phyloP scores from a whole-genome alignment of 2,797 vertebrate genomes.

The Pipistrellus kuhlii region DNA sequence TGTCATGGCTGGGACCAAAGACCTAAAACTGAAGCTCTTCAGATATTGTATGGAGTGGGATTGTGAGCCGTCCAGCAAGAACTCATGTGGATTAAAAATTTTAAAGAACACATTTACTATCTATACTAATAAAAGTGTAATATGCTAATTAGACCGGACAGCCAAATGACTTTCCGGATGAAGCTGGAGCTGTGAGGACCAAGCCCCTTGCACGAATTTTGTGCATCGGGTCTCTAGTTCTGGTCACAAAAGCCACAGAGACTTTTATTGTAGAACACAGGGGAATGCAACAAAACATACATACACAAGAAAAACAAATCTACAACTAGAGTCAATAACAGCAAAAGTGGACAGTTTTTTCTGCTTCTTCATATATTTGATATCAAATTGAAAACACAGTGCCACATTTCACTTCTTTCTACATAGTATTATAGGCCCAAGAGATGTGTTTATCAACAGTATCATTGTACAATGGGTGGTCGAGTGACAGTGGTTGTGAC shows the following conservation, averaged over 20 bases:
- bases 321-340: background rate
- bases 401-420: background rate
- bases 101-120: background rate
- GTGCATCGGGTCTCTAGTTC: background rate
- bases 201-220: too few species aligned
- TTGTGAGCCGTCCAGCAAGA: too few species aligned
- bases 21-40: background rate
- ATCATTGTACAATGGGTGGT: rapidly evolving
- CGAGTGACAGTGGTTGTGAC: rapidly evolving
- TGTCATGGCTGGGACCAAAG: background rate
- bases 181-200: too few species aligned
- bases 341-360: background rate
- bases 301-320: background rate
- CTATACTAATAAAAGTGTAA: too few species aligned
- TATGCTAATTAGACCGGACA: too few species aligned
- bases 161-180: too few species aligned
- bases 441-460: background rate
- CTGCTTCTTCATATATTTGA: background rate
- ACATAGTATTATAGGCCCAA: background rate
- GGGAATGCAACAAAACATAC: background rate
- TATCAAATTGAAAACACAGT: background rate
- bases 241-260: background rate
- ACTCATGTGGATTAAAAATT: background rate
- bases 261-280: background rate
- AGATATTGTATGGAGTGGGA: background rate